Conservation (phyloP, 2,797 vertebrate genomes). For the Thamnophis elegans region DNA sequence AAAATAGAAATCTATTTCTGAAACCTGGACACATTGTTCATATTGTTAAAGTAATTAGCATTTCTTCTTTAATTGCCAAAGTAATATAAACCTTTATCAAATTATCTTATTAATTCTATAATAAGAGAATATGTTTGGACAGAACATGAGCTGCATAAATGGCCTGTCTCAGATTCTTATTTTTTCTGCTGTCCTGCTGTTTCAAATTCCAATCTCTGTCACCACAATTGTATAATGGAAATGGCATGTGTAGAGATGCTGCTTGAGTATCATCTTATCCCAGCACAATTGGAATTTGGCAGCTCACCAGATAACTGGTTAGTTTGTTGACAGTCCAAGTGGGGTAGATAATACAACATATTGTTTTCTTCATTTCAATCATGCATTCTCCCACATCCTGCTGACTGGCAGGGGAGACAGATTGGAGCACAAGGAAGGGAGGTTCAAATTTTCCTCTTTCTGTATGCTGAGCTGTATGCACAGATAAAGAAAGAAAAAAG, state of each 20-base stretch:
- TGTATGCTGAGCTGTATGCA: neutral
- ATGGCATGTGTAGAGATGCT: neutral
- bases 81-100: slow-evolving; percentile 8
- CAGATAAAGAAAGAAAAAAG: neutral
- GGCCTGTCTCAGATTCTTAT: neutral
- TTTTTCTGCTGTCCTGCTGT: neutral
- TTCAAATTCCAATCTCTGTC: neutral
- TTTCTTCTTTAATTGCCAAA: neutral
- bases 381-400: neutral
- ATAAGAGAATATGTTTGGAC: neutral
- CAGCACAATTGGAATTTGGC: neutral
- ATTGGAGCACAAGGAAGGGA: neutral
- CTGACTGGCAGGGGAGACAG: neutral
- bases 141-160: neutral
- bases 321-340: neutral
- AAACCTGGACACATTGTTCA: neutral
- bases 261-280: neutral
- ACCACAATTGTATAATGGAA: neutral
- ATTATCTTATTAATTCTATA: neutral
- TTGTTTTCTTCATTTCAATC: neutral
- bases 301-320: neutral
- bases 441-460: neutral
- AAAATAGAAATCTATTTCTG: neutral
- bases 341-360: neutral
- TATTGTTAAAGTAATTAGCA: neutral